Base-by-base conservation (phyloP, 2,888 invertebrate genomes). In the Automeris io region DNA sequence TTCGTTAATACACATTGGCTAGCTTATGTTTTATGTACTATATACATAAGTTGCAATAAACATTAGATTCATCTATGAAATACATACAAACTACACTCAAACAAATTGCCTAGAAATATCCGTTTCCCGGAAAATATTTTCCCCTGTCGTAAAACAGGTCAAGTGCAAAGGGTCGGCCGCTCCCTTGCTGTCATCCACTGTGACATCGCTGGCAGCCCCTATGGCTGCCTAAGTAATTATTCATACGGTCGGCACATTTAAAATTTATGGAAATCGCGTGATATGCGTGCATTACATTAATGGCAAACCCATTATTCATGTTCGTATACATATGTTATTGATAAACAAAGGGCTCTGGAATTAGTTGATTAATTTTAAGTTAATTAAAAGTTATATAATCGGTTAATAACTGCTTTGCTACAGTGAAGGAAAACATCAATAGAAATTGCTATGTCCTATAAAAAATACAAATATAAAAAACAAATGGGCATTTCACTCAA, bases 141-240 rank as follows among this genome's bases (percentile, higher is more conserved):
- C n/a, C n/a, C n/a, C n/a, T n/a, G n/a, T n/a, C n/a, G n/a, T n/a
- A 53, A 72, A 70, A 70, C 68, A 55, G 75, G 74, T 74, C 74
- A 71, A 63, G 68, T 63, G 58, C 64, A 54, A 33, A 50, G 47
- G 63, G 61, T 58, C 57, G 45, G 50, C 40, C 40, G 39, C 41
- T 32, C 35, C 29, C 31, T 35, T 38, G 33, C 29, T 39, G 24
- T 21, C 29, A 29, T 16, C 29, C 33, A 18, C 39, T 39, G 40
- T 37, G 42, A 41, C 31, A 26, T 29, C 37, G 18, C 36, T 18
- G 16, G n/a, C n/a, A 12, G 23, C 13, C 26, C 32, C 36, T 33
- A 13, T 19, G 24, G 35, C 29, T 26, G 22, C 33, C 39, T 38
- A 34, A 23, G 25, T 32, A 41, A 40, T 41, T 47, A 44, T 39